Conservation (phyloP, 2,888 invertebrate genomes). For the Julus scandinavius region DNA sequence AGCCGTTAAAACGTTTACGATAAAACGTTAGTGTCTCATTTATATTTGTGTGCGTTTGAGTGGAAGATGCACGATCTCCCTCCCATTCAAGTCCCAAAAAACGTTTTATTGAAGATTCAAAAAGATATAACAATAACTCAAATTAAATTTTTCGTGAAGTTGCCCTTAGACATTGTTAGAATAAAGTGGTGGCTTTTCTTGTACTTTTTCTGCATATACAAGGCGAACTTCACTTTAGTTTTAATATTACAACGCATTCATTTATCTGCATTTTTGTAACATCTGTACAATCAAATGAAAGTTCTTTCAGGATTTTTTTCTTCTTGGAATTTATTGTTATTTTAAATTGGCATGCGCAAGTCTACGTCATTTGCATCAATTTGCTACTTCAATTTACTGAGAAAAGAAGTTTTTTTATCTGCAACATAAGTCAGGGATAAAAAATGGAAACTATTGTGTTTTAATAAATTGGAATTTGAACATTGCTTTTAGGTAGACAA, state of each 20-base stretch:
- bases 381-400: neutral
- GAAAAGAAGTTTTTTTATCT: too few relatives aligned
- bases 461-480: too few relatives aligned
- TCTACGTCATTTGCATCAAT: neutral
- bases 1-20: slow-evolving; percentile 19
- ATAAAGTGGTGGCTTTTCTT: neutral
- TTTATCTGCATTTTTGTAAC: neutral
- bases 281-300: neutral
- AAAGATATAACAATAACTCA: slow-evolving; percentile 30
- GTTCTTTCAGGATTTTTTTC: neutral
- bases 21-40: neutral
- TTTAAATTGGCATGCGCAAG: neutral
- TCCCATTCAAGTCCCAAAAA: neutral
- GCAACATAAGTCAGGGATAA: too few relatives aligned
- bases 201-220: neutral
- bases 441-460: too few relatives aligned
- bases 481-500: too few relatives aligned
- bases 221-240: neutral
- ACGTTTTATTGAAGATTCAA: neutral
- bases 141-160: neutral
- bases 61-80: slow-evolving; percentile 7
- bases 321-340: neutral
- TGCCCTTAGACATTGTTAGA: neutral
- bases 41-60: neutral
- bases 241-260: neutral